Evolutionary conservation across 2,797 vertebrate species (phyloP).

Genomic region (Rhinichthys osculus): DNA sequence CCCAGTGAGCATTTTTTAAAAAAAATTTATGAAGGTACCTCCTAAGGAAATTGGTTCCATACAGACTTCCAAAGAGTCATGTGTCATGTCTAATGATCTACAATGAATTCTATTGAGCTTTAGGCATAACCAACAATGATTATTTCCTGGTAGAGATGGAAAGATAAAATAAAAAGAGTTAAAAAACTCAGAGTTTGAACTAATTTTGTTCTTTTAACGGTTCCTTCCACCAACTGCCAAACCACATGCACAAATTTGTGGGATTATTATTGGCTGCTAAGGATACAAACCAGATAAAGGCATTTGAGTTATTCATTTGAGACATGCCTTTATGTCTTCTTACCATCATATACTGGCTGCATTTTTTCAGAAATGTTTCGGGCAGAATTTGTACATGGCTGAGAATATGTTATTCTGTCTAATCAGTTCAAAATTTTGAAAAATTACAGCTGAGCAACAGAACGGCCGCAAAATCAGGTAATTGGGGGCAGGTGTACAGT

Average conservation of each 20-base stretch:
- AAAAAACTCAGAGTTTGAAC: neutral
- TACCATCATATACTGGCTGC: neutral
- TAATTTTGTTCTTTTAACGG: neutral
- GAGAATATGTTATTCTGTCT: neutral
- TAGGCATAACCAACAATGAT: neutral
- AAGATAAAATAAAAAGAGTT: neutral
- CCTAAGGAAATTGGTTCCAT: neutral
- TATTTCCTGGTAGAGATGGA: slow-evolving; percentile 9
- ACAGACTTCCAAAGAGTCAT: neutral
- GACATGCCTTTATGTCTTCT: neutral
- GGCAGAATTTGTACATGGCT: neutral
- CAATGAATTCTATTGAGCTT: neutral
- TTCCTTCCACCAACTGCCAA: neutral
- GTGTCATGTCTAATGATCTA: neutral
- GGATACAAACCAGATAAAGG: neutral
- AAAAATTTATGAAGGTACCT: neutral
- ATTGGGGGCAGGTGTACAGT: slow-evolving; percentile 59
- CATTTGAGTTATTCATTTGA: neutral
- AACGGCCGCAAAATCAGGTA: slow-evolving; percentile 14
- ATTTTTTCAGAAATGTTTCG: neutral
- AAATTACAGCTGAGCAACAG: neutral
- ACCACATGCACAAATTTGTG: neutral
- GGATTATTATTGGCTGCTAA: neutral
- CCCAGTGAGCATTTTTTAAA: neutral
- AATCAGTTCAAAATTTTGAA: slow-evolving; percentile 10